Evolutionary conservation across 2,888 invertebrate genomes (phyloP), one percentile per base, ranked within the genome.

Genomic region (Eremobia ochroleuca): DNA sequence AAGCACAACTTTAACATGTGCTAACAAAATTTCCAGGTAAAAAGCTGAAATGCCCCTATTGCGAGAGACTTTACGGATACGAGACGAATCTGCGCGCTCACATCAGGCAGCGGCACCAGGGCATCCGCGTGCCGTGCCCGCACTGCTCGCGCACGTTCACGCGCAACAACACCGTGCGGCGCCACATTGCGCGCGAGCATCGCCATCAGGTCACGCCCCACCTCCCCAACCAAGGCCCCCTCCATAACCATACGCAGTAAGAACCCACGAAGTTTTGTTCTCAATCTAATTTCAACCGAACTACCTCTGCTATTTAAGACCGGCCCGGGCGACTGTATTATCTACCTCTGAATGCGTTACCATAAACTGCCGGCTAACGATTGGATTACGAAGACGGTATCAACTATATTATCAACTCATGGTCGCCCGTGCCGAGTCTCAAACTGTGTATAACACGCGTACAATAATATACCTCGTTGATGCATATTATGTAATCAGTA

Each of bases 51-150:
- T 99, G 99, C 96, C 98, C 99, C 92, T 99, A 98, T 96, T 99
- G 99, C 97, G 99, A 99, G 97, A 97, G 99, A 92, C 97, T 99
- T 82, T 99, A 99, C 96, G 99, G 99, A 86, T 99, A 99, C 95
- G 99, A 99, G 97, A 99, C 99, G 92, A 99, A 99, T 95, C 96
- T 99, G 93, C 98, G 99, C 89, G 99, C 99, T 86, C 99, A 99
- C 97, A 99, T 99, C 93, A 97, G 99, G 76, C 99, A 99, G 94
- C 98, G 99, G 93, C 99, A 99, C 96, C 99, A 99, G 96, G 99
- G 99, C 90, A 99, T 99, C 91, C 97, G 99, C 74, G 99, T 99
- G 93, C 99, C 98, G 76, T 99, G 99, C 95, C 99, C 99, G 80
- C 99, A 98, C 95, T 99, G 99, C 97, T 97, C 98, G 92, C 98